These are phyloP conservation scores for Aleiodes alternator DNA, from an alignment of 2,888 invertebrate genomes.

Conservation along the genomic window DNA sequence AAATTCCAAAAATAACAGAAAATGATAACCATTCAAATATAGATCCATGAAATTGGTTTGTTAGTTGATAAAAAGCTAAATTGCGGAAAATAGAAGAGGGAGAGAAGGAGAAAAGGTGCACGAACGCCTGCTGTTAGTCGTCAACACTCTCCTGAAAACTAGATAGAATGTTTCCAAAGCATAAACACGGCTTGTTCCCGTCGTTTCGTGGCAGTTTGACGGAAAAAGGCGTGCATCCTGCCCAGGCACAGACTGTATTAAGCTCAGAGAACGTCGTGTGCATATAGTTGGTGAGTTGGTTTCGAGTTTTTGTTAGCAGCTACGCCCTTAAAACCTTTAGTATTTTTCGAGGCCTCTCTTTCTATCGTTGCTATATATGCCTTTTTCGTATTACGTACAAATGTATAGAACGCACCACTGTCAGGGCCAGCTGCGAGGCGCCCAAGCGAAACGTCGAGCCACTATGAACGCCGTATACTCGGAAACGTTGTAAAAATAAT, in stretches of 20 bases:
- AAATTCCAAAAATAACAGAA: background rate
- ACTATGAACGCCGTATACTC: constrained; percentile 69
- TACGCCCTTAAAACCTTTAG: constrained; percentile 34
- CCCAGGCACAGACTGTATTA: constrained; percentile 2
- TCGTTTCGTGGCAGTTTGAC: constrained; percentile 58
- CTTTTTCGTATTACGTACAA: constrained; percentile 5
- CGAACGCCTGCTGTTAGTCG: constrained; percentile 51
- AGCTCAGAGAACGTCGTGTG: background rate
- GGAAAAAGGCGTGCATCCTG: constrained; percentile 69
- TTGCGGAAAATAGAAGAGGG: background rate
- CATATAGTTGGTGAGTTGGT: constrained; percentile 24
- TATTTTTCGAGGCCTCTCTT: constrained; percentile 18
- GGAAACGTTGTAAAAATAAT: constrained; percentile 76
- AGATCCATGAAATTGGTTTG: constrained; percentile 49
- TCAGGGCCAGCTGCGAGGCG: constrained; percentile 74
- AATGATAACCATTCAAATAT: background rate
- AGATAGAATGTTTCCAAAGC: constrained; percentile 58
- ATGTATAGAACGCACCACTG: constrained; percentile 48
- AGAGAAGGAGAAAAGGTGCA: background rate
- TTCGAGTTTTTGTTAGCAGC: constrained; percentile 11
- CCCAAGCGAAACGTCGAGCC: constrained; percentile 70
- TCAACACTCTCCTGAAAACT: constrained; percentile 49
- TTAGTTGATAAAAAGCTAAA: constrained; percentile 16
- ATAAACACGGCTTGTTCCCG: constrained; percentile 58
- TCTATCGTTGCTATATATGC: background rate